Percentiles rank a stretch among this genome's conserved stretches.
Conservation (phyloP, 2,888 invertebrate species). For the Nephrotoma guestfalica region DNA sequence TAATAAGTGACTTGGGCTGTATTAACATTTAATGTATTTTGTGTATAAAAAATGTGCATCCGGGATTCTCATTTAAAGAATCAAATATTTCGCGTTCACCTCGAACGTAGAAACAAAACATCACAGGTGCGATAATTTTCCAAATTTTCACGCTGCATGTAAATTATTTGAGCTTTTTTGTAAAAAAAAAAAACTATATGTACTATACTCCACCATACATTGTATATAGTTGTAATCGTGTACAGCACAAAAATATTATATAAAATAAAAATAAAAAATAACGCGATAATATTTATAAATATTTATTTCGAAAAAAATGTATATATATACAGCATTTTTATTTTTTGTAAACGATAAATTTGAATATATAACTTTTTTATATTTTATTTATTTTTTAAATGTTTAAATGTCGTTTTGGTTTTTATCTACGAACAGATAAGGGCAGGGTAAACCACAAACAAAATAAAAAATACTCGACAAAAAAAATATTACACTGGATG, state of each 20-base stretch:
- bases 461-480: neutral
- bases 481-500: neutral
- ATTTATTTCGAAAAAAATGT: neutral
- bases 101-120: neutral
- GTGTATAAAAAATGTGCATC: neutral
- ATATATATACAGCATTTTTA: neutral
- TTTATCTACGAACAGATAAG: neutral
- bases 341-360: slow-evolving; percentile 3
- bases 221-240: neutral
- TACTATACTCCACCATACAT: neutral
- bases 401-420: slow-evolving; percentile 4
- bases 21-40: neutral
- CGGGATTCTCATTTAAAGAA: neutral
- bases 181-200: neutral
- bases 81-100: neutral
- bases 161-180: neutral
- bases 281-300: neutral
- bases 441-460: neutral
- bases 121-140: neutral
- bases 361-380: neutral
- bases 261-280: neutral
- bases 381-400: neutral
- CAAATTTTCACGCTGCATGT: neutral
- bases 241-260: neutral
- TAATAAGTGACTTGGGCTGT: neutral